A percentile compares a stretch with the other conserved stretches of the same genome.
These are phyloP conservation scores for Tragelaphus strepsiceros DNA, from an alignment of 2,113 vertebrate species.

Conservation along the genomic window DNA sequence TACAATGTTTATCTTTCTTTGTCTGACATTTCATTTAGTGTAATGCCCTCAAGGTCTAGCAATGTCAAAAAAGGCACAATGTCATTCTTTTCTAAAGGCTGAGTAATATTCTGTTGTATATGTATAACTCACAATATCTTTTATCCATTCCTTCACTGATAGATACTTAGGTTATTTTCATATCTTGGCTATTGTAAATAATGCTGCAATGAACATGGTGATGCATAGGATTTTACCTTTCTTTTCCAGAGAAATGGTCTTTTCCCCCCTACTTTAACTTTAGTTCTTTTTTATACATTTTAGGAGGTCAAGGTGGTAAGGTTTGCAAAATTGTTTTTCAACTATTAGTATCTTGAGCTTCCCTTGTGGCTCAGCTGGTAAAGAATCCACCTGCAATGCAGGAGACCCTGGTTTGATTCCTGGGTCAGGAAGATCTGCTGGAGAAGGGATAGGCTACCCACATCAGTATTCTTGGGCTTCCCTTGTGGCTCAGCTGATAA, in stretches of 20 bases:
- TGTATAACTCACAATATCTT: neutral
- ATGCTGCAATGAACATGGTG: neutral
- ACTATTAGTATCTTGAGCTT: neutral
- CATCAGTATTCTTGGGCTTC: neutral
- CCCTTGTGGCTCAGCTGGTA: neutral
- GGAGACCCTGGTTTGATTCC: no score
- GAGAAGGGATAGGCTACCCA: neutral
- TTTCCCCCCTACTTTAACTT: neutral
- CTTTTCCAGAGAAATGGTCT: neutral
- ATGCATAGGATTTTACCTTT: neutral
- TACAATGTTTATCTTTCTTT: neutral
- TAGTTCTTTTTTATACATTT: neutral
- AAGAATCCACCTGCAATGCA: neutral
- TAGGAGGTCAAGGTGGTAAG: neutral
- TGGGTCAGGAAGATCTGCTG: no score
- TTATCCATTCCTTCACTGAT: neutral
- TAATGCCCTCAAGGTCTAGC: neutral
- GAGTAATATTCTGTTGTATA: neutral
- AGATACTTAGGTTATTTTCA: neutral
- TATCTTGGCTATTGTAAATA: neutral
- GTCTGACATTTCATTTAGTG: neutral
- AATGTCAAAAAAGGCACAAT: neutral
- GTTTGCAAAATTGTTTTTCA: neutral
- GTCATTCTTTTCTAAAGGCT: neutral
- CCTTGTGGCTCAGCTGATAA: neutral